Conservation (phyloP, 2,888 invertebrate genomes). For the Leptinotarsa tumamoca region DNA sequence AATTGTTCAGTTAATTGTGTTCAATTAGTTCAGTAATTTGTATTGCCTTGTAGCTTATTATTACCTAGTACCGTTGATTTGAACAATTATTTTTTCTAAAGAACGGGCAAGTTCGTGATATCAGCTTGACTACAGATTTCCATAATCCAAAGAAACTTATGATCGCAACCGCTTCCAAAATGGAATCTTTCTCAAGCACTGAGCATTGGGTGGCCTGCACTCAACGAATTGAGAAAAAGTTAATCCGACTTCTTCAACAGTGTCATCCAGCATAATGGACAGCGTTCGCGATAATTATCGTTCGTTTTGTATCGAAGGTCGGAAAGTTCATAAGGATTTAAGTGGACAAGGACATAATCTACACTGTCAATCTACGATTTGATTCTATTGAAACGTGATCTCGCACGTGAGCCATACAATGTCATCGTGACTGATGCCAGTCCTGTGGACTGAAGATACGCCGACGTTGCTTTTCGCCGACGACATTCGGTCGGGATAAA, state of each 20-base stretch:
- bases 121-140: too few species aligned
- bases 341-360: constrained; percentile 59
- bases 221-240: constrained; percentile 8
- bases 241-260: constrained; percentile 21
- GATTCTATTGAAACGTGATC: constrained; percentile 57
- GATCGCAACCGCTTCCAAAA: background rate
- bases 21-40: too few species aligned
- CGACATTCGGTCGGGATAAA: constrained; percentile 22
- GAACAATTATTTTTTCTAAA: too few species aligned
- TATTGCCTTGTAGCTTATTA: too few species aligned
- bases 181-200: background rate
- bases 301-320: constrained; percentile 25
- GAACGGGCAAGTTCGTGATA: too few species aligned
- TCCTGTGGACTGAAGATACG: constrained; percentile 40
- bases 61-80: too few species aligned
- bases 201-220: constrained; percentile 6
- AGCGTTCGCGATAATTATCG: constrained; percentile 31
- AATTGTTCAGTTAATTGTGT: too few species aligned
- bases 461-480: constrained; percentile 28
- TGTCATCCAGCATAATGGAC: constrained; percentile 19
- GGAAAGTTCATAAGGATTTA: constrained; percentile 50
- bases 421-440: constrained; percentile 56
- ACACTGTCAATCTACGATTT: constrained; percentile 57
- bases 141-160: too few species aligned
- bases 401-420: constrained; percentile 59